Evolutionary conservation across 2,888 invertebrate species (phyloP).

Genomic region (Theretra japonica): DNA sequence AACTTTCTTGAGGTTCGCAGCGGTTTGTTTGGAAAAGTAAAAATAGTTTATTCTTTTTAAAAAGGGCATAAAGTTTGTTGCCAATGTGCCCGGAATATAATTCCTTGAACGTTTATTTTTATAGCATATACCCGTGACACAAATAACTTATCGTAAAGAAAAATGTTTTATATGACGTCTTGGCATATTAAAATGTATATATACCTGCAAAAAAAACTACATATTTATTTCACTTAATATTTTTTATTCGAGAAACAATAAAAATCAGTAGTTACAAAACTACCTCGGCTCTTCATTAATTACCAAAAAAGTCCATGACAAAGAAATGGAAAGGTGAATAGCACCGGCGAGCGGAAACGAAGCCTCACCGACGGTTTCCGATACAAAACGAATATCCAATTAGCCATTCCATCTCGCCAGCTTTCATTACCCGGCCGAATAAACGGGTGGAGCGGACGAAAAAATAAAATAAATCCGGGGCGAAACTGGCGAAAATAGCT

Average conservation of each 20-base stretch:
- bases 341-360: constrained; percentile 59
- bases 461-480: constrained; percentile 50
- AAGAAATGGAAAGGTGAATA: constrained; percentile 62
- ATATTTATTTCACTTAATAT: too few relatives aligned
- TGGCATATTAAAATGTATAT: too few relatives aligned
- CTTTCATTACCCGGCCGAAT: constrained; percentile 71
- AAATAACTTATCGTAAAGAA: too few relatives aligned
- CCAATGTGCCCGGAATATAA: neutral
- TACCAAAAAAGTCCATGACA: constrained; percentile 52
- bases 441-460: constrained; percentile 60
- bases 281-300: constrained; percentile 1
- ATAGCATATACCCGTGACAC: too few relatives aligned
- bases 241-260: too few relatives aligned
- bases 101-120: neutral
- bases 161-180: too few relatives aligned
- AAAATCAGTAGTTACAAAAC: constrained; percentile 1
- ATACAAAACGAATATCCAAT: constrained; percentile 78
- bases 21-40: constrained; percentile 27
- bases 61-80: neutral
- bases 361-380: constrained; percentile 62
- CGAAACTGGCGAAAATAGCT: constrained; percentile 54
- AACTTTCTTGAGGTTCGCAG: constrained; percentile 52
- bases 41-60: neutral
- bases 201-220: too few relatives aligned
- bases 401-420: constrained; percentile 70